Evolutionary conservation across 1,140 invertebrate species (phyloP).

Genomic region (Nautilus pompilius): DNA sequence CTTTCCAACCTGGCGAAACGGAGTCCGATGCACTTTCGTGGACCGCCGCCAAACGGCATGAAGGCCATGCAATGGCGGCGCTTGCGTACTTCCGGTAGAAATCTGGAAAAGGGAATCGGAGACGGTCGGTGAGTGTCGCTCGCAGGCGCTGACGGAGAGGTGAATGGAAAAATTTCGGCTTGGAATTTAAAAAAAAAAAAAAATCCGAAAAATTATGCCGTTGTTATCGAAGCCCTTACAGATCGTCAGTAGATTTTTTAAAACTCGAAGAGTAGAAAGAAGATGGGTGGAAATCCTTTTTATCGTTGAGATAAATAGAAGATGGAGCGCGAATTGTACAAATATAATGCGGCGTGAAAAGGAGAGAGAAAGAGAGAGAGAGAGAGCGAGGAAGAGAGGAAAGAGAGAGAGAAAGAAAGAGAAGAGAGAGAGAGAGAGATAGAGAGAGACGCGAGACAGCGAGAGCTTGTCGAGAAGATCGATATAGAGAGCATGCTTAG

Average conservation of each 20-base stretch:
- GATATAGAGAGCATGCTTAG: too few relatives aligned
- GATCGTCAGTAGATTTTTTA: background rate
- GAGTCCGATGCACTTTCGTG: conserved; percentile 56
- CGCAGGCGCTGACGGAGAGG: background rate
- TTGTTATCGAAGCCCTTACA: background rate
- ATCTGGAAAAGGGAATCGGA: conserved; percentile 31
- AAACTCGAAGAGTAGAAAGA: background rate
- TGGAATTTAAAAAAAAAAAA: background rate
- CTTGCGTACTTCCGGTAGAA: conserved; percentile 30
- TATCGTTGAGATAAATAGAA: too few relatives aligned
- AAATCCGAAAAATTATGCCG: background rate
- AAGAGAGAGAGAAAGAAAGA: too few relatives aligned
- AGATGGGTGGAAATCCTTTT: background rate
- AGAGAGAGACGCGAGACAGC: too few relatives aligned
- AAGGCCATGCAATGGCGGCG: conserved; percentile 39
- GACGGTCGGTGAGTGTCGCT: too few relatives aligned
- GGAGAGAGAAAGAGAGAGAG: too few relatives aligned
- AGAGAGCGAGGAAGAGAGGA: too few relatives aligned
- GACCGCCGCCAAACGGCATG: conserved; percentile 54
- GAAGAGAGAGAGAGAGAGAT: too few relatives aligned
- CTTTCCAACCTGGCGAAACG: conserved; percentile 51
- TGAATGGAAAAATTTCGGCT: background rate
- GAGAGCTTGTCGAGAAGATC: too few relatives aligned
- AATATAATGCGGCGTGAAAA: background rate
- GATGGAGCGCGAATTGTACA: background rate